These are phyloP conservation scores for Strix aluco DNA, from an alignment of 2,113 vertebrate genomes.

Conservation along the genomic window DNA sequence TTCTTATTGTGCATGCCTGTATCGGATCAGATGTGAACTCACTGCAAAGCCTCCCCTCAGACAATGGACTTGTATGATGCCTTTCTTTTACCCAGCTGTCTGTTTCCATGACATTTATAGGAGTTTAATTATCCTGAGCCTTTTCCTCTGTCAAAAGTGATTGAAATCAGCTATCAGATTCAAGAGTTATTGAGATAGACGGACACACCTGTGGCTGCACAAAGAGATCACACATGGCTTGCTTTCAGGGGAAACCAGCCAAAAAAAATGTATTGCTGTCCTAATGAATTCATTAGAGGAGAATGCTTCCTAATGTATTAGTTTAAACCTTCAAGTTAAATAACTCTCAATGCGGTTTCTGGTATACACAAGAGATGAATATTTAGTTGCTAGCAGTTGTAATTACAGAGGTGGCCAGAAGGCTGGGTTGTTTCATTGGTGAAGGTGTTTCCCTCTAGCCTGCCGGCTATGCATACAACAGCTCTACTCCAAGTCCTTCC, in stretches of 20 bases:
- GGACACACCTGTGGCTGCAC: not conserved
- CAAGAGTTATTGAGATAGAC: not conserved
- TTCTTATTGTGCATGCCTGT: not conserved
- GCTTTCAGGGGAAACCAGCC: not conserved
- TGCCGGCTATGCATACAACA: fast-evolving
- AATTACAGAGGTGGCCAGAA: not conserved
- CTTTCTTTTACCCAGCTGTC: not conserved
- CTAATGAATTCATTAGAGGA: not conserved
- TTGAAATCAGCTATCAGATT: not conserved
- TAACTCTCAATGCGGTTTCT: not conserved
- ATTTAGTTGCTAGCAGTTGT: not conserved
- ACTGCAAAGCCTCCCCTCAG: not conserved
- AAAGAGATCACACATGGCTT: not conserved
- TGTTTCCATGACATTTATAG: not conserved
- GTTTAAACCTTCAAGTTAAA: not conserved
- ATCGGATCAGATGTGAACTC: not conserved
- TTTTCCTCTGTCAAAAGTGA: slow-evolving; percentile 3
- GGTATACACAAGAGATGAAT: not conserved
- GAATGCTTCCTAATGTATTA: not conserved
- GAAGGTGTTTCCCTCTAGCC: not conserved
- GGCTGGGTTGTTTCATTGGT: not conserved
- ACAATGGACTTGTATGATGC: not conserved
- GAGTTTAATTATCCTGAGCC: slow-evolving; percentile 4
- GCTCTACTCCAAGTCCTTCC: not conserved
- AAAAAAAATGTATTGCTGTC: not conserved